Base-by-base conservation (phyloP, 1,140 invertebrate genomes). In the Bombus superbus region DNA sequence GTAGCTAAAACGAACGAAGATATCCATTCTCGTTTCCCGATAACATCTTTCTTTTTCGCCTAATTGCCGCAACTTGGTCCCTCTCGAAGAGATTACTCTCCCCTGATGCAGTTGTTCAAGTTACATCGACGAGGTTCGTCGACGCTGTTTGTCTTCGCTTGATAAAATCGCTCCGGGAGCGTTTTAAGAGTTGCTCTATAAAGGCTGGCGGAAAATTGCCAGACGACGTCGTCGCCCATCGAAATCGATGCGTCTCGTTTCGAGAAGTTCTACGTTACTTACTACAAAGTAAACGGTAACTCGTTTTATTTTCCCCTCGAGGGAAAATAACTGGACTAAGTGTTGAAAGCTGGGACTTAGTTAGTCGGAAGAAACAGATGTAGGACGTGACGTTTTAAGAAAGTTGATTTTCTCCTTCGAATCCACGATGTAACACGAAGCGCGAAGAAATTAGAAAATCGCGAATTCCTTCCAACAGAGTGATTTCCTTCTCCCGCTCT, bases 381-480 rank as follows among this genome's bases (percentile, higher is more conserved):
- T 66, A 66, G 32, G 64, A 66, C 28, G 47, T 53, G 47, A 53
- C 47, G 47, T 53, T 53, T 53, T 53, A 53, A 53, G 22, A 53
- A 22, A 53, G 18, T 53, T 53, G 47, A 22, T 62, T 28, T 62
- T 62, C 11, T 62, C n/a, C 28, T 28, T 11, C 59, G 11, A 62
- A 62, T 28, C 1, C 28, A 28, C 22, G 3, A 10, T 40, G 9
- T 40, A 25, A 40, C 3, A 11, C 3, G 13, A 73, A 9, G 72
- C 3, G 11, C 18, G 10, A 35, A 64, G 69, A n/a, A 28, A 35
- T 35, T 8, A 59, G 57, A 38, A 64, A 80, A 53, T 53, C 18
- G 47, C 0, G 18, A 22, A 64, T 76, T 92, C 91, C 86, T 87
- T 92, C 89, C 86, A 88, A 89, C 89, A 89, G 85, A 69, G 66